A percentile compares a stretch with the other conserved stretches of the same genome.
Evolutionary conservation across 2,113 vertebrate genomes (phyloP).

Genomic region (Antennarius striatus): DNA sequence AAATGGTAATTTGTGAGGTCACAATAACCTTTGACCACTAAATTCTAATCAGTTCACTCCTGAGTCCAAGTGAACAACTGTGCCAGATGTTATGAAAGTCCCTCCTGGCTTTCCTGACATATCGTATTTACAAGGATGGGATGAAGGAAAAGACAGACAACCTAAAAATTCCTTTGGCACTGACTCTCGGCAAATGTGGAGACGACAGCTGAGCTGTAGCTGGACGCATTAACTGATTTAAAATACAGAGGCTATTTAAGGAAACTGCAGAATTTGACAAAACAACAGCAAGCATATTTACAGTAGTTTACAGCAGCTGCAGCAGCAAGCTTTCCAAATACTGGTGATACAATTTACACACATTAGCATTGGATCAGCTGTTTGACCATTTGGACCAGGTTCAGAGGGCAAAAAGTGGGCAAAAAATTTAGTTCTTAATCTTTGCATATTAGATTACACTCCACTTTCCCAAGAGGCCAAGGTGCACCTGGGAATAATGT

Average conservation of each 20-base stretch:
- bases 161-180: no score
- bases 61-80: background rate
- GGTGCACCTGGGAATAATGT: constrained; percentile 31
- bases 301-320: constrained; percentile 1
- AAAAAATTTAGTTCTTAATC: constrained; percentile 59
- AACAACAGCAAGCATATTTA: background rate
- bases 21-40: background rate
- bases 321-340: constrained; percentile 16
- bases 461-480: constrained; percentile 48
- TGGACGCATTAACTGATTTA: background rate
- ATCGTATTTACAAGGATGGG: background rate
- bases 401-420: constrained; percentile 37
- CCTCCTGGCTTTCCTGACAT: background rate
- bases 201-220: no score
- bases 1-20: no score
- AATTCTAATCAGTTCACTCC: background rate
- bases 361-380: constrained; percentile 27
- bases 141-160: background rate
- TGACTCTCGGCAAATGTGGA: background rate
- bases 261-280: background rate
- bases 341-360: constrained; percentile 13
- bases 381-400: constrained; percentile 11
- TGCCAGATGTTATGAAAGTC: background rate
- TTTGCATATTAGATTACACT: constrained; percentile 47
- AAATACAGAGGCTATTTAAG: background rate